Evolutionary conservation across 2,888 invertebrate genomes (phyloP).

Genomic region (Heterodera filipjevi): DNA sequence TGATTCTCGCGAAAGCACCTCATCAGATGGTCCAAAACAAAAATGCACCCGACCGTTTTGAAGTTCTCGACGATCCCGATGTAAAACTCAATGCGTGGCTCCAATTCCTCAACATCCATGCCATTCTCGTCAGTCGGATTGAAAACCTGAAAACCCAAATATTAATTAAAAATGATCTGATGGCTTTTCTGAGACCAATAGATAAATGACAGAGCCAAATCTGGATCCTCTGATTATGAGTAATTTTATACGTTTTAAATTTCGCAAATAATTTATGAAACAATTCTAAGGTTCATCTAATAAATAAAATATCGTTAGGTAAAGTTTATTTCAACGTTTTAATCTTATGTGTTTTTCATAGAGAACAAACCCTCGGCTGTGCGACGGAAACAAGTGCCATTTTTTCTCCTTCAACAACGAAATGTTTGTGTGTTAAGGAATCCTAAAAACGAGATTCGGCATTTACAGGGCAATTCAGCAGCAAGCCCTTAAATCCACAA

Average conservation of each 20-base stretch:
- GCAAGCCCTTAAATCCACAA: too few species aligned
- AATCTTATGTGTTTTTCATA: too few species aligned
- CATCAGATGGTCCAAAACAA: slow-evolving; percentile 21
- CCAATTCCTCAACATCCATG: neutral
- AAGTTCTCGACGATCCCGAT: slow-evolving; percentile 6
- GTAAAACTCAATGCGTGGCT: slow-evolving; percentile 18
- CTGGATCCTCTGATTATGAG: too few species aligned
- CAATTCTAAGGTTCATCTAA: too few species aligned
- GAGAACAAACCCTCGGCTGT: neutral
- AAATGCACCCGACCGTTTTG: neutral
- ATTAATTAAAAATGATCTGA: neutral
- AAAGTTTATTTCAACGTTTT: too few species aligned
- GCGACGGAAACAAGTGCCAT: slow-evolving; percentile 1
- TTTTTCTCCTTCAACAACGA: neutral
- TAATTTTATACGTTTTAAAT: too few species aligned
- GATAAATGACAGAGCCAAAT: too few species aligned
- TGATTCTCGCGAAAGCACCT: neutral
- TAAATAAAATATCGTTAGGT: too few species aligned
- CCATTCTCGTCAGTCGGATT: neutral
- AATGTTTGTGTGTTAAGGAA: neutral
- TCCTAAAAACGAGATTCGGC: neutral
- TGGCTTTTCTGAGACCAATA: too few species aligned
- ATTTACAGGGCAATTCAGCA: too few species aligned
- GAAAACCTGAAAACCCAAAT: neutral
- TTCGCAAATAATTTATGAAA: too few species aligned